Percentiles rank a stretch among this genome's conserved stretches.
Evolutionary conservation across 2,113 vertebrate species (phyloP).

Genomic region (Thunnus maccoyii): DNA sequence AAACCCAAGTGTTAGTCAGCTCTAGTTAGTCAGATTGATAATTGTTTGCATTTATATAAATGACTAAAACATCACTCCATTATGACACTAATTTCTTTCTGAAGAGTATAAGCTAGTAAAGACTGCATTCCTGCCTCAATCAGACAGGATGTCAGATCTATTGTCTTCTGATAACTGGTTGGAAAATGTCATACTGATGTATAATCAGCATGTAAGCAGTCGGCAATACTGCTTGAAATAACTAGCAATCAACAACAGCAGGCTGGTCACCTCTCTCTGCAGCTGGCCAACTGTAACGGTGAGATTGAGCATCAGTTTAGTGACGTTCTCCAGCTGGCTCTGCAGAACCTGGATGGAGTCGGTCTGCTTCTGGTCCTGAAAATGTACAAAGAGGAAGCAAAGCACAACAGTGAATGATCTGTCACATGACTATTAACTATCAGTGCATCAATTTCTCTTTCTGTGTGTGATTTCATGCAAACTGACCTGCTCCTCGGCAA

Average conservation of each 20-base stretch:
- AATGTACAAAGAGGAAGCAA: slow-evolving; percentile 20
- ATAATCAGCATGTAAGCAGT: no score
- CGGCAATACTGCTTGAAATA: no score
- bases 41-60: no score
- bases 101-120: no score
- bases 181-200: no score
- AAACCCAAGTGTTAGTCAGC: not conserved
- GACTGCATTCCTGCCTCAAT: no score
- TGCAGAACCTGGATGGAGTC: slow-evolving; percentile 96
- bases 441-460: not conserved
- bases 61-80: no score
- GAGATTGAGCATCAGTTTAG: slow-evolving; percentile 92
- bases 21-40: not conserved
- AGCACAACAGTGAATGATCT: not conserved
- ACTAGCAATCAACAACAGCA: no score
- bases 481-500: slow-evolving; percentile 96
- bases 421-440: not conserved
- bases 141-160: no score
- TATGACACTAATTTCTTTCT: no score
- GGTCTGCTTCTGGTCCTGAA: slow-evolving; percentile 94
- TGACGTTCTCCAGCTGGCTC: slow-evolving; percentile 93
- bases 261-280: slow-evolving; percentile 88
- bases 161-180: no score
- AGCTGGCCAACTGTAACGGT: slow-evolving; percentile 89
- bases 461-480: not conserved